A percentile compares a stretch with the other conserved stretches of the same genome.
Evolutionary conservation across 2,797 vertebrate genomes (phyloP).

Genomic region (Ptychobarbus kaznakovi): DNA sequence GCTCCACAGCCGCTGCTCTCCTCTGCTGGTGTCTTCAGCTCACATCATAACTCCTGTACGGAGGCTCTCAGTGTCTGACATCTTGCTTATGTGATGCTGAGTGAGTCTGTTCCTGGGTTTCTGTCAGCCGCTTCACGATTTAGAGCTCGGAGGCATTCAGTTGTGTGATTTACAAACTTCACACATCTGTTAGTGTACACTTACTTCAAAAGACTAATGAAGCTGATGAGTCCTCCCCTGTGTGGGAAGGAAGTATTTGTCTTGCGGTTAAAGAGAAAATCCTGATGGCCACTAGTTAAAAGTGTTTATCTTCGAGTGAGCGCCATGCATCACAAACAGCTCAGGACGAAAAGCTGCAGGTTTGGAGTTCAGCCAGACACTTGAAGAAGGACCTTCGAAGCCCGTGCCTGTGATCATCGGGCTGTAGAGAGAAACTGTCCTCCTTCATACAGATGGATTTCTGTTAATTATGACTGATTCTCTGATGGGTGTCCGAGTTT

Average conservation of each 20-base stretch:
- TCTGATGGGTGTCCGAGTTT: not conserved
- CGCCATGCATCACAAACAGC: constrained; percentile 25
- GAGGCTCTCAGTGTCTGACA: constrained; percentile 24
- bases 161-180: constrained; percentile 37
- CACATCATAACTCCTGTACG: constrained; percentile 25
- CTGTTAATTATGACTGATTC: constrained; percentile 5
- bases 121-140: constrained; percentile 24
- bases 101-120: constrained; percentile 2
- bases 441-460: constrained; percentile 16
- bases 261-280: constrained; percentile 25
- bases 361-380: constrained; percentile 26
- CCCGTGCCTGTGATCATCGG: not conserved
- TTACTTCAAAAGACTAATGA: constrained; percentile 33
- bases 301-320: constrained; percentile 28
- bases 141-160: constrained; percentile 19
- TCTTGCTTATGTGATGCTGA: constrained; percentile 15
- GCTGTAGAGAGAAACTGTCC: constrained; percentile 26
- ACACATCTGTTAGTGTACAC: constrained; percentile 28
- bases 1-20: not conserved
- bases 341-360: constrained; percentile 1
- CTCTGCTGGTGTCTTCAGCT: not conserved
- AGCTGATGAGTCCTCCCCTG: constrained; percentile 6
- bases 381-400: not conserved
- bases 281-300: constrained; percentile 14
- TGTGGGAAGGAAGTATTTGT: constrained; percentile 42